Percentiles rank a stretch among this genome's conserved stretches.
Evolutionary conservation across 2,113 vertebrate genomes (phyloP).

Genomic region (Scytalopus superciliaris): DNA sequence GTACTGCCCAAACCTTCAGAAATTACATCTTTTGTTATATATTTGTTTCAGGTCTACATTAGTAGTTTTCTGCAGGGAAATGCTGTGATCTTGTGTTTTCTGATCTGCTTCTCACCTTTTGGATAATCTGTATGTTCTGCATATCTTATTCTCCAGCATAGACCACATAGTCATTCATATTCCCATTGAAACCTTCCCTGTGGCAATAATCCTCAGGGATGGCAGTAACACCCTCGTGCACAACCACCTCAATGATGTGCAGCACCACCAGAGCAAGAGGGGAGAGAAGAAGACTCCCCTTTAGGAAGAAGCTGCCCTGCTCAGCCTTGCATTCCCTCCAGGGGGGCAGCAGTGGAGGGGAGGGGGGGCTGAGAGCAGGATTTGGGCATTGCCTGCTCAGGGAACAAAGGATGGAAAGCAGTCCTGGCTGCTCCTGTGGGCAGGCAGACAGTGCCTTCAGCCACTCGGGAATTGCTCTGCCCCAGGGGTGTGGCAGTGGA

Average conservation of each 20-base stretch:
- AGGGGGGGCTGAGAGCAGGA: not conserved
- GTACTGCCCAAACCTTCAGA: not conserved
- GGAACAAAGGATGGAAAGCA: not conserved
- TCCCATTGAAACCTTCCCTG: not conserved
- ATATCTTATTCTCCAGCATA: not conserved
- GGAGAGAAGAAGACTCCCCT: not conserved
- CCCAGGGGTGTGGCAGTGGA: too few species aligned
- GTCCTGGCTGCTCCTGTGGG: not conserved
- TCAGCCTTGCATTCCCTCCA: not conserved
- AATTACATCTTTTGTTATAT: not conserved
- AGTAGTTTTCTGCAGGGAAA: not conserved
- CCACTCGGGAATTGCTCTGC: not conserved
- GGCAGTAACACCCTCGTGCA: fast-evolving
- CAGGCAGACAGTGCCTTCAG: fast-evolving
- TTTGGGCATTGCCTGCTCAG: not conserved
- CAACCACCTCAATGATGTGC: not conserved
- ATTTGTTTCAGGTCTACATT: not conserved
- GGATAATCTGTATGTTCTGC: not conserved
- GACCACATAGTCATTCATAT: not conserved
- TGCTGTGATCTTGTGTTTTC: not conserved
- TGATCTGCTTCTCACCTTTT: not conserved
- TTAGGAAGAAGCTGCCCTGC: not conserved
- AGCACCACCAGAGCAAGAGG: not conserved
- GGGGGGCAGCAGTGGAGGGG: not conserved
- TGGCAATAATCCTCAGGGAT: not conserved